Evolutionary conservation across 2,888 invertebrate genomes (phyloP), one percentile per base, ranked within the genome.

Genomic region (Lacanobia oleracea): DNA sequence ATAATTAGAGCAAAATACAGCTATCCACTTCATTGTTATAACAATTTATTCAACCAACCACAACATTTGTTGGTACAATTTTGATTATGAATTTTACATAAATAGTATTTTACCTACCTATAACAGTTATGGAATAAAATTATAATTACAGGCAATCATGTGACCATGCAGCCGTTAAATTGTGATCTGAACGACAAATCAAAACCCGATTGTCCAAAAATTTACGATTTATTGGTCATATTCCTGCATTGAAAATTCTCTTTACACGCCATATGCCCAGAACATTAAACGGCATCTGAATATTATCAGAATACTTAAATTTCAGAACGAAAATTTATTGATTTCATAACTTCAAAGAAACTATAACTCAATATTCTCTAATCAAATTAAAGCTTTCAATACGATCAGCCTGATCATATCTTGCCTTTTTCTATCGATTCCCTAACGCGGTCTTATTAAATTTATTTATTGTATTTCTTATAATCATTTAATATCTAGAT

Each of bases 141-240:
- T 57, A 75, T 65, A 65, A 68, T 68, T 64, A 77, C 18, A 23
- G 33, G 33, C 64, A 81, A 75, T 80, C 61, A 74, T 51, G 60
- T 45, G 40, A 51, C 37, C 43, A 27, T 40, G 16, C 63, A 45
- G 27, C 50, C 57, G n/a, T 67, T 61, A 68, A 77, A 68, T 75
- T 53, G 62, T 75, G 2, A 60, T 27, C 37, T 23, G 27, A 27
- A 37, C 54, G 60, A 45, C 21, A 60, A 76, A 79, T 65, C 37
- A 73, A 16, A 53, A 48, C 16, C 23, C 1, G 14, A 62, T 57
- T 65, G 43, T 27, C 21, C 48, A 53, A 69, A 68, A 68, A 64
- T 40, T 0, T 21, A 37, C 59, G 12, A 64, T 63, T 72, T 79
- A 72, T 78, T 54, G 23, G 16, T 37, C n/a, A 59, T 23, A 43